Conservation (phyloP, 2,113 vertebrate genomes). For the Epinephelus moara region DNA sequence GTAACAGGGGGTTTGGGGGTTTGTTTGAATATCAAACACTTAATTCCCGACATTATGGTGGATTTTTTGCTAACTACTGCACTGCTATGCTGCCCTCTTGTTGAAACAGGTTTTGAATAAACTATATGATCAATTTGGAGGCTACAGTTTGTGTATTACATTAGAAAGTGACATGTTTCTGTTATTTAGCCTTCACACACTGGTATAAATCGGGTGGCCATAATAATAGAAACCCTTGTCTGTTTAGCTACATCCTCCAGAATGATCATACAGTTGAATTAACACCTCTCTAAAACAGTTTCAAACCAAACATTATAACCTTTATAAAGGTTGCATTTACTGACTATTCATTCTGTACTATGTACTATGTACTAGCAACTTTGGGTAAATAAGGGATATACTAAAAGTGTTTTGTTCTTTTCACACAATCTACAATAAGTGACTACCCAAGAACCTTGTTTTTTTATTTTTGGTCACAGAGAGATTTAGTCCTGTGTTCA, state of each 20-base stretch:
- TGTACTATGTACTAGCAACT: neutral
- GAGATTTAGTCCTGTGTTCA: neutral
- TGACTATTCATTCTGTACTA: neutral
- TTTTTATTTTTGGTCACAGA: neutral
- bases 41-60: too few species aligned
- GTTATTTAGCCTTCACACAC: neutral
- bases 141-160: neutral
- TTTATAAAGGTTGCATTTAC: neutral
- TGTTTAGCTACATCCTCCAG: neutral
- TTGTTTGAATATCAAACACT: too few species aligned
- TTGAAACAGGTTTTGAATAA: neutral
- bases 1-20: too few species aligned
- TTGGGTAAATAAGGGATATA: neutral
- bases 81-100: too few species aligned
- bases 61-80: too few species aligned
- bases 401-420: neutral
- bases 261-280: neutral
- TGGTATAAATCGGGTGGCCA: neutral
- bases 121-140: neutral
- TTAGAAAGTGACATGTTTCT: neutral
- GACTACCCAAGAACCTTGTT: neutral
- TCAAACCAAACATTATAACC: neutral
- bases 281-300: neutral
- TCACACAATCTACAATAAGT: neutral
- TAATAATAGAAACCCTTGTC: neutral